Conservation (phyloP, 2,113 vertebrate genomes). For the Vidua macroura region DNA sequence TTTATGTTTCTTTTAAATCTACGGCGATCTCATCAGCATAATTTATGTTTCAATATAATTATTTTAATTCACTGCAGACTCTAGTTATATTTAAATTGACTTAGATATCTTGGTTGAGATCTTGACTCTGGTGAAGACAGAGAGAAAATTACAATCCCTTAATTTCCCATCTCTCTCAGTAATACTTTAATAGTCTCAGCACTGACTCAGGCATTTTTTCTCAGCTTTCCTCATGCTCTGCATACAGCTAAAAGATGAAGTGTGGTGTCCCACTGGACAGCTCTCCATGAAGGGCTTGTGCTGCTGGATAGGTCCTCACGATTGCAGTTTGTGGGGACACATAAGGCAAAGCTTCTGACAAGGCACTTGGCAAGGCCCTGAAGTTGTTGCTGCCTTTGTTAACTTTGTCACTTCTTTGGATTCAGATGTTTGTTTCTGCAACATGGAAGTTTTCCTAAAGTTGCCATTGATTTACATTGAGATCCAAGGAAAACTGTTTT, state of each 20-base stretch:
- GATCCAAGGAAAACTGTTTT: background rate
- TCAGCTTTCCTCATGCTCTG: background rate
- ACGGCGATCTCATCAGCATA: background rate
- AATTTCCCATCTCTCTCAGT: background rate
- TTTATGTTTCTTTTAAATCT: background rate
- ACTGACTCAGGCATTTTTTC: background rate
- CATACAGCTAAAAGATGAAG: background rate
- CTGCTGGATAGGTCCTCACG: fast-evolving
- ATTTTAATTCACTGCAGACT: background rate
- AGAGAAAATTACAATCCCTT: background rate
- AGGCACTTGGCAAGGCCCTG: fast-evolving
- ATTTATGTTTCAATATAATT: background rate
- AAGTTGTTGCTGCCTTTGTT: fast-evolving
- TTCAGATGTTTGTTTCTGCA: background rate
- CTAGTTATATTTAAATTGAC: background rate
- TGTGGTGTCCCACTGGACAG: background rate
- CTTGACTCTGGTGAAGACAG: background rate
- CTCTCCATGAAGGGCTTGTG: background rate
- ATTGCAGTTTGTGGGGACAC: background rate
- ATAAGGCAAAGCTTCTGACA: background rate
- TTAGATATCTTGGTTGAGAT: background rate
- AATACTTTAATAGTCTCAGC: background rate
- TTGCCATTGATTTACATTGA: background rate
- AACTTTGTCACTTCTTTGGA: background rate
- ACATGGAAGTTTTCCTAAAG: background rate